phyloP scores from a whole-genome alignment of 1,140 invertebrate genomes.

The Coboldia fuscipes region DNA sequence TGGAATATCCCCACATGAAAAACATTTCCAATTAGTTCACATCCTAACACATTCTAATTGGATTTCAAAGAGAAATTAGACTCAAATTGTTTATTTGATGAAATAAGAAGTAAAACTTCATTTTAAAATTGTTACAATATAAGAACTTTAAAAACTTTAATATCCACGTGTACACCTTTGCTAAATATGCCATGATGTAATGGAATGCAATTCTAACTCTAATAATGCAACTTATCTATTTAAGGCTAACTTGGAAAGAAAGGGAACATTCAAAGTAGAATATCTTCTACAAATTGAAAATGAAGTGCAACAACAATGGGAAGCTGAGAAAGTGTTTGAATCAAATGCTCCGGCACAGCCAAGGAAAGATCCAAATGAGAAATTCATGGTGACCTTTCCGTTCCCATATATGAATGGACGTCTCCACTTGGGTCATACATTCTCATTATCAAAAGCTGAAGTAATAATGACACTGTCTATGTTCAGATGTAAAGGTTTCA shows the following conservation, averaged over 20 bases:
- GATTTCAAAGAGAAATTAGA: too few relatives aligned
- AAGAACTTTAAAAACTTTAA: too few relatives aligned
- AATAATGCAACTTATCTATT: not conserved
- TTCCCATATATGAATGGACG: conserved; percentile 99
- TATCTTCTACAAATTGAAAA: conserved; percentile 74
- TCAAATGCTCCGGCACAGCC: conserved; percentile 42
- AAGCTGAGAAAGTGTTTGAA: conserved; percentile 55
- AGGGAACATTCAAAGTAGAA: conserved; percentile 83
- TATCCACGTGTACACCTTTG: too few relatives aligned
- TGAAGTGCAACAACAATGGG: conserved; percentile 68
- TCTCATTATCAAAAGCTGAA: conserved; percentile 93
- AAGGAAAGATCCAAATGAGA: conserved; percentile 40
- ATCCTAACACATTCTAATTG: too few relatives aligned
- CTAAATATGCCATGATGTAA: too few relatives aligned
- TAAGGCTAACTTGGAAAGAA: conserved; percentile 37
- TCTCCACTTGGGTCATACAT: conserved; percentile 93
- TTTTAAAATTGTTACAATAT: too few relatives aligned
- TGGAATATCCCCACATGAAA: too few relatives aligned
- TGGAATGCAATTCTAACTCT: too few relatives aligned
- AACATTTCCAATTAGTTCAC: too few relatives aligned
- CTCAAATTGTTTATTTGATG: too few relatives aligned
- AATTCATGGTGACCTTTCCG: conserved; percentile 89
- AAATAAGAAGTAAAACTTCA: too few relatives aligned
- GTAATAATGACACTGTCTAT: conserved; percentile 15
- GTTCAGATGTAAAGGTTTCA: conserved; percentile 1